These are phyloP conservation scores for Macrobrachium nipponense DNA, from an alignment of 1,140 invertebrate species.

Conservation along the genomic window DNA sequence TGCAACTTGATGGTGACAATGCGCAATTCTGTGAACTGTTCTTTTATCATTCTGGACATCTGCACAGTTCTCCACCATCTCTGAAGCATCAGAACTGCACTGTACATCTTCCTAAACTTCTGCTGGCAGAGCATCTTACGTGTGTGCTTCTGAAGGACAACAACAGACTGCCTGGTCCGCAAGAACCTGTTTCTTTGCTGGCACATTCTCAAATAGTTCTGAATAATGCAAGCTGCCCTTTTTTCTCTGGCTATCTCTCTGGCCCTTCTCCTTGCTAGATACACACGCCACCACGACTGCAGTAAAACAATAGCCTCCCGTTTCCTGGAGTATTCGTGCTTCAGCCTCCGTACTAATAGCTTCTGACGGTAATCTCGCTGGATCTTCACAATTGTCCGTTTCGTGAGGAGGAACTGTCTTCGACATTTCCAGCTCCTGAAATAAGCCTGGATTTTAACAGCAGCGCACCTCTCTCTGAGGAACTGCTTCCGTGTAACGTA, in stretches of 20 bases:
- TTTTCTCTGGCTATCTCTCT: neutral
- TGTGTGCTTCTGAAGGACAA: neutral
- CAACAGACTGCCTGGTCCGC: neutral
- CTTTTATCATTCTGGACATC: conserved; percentile 18
- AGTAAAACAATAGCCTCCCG: conserved; percentile 18
- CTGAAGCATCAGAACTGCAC: conserved; percentile 25
- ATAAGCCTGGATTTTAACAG: conserved; percentile 38
- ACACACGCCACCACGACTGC: conserved; percentile 38
- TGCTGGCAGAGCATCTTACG: conserved; percentile 11
- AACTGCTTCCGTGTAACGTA: conserved; percentile 26
- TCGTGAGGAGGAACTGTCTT: conserved; percentile 9
- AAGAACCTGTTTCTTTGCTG: neutral
- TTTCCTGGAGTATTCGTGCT: conserved; percentile 4
- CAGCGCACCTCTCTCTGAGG: conserved; percentile 24
- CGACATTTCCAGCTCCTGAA: conserved; percentile 41
- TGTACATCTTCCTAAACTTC: neutral
- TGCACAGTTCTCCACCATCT: conserved; percentile 27
- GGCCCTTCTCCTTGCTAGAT: neutral
- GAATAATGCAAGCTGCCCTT: conserved; percentile 5
- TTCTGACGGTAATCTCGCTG: conserved; percentile 31
- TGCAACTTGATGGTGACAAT: conserved; percentile 42
- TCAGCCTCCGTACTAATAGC: neutral
- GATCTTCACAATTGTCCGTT: conserved; percentile 2
- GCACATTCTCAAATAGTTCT: conserved; percentile 9
- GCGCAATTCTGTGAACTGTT: conserved; percentile 43